phyloP scores from a whole-genome alignment of 1,140 invertebrate species.

The Chrysoperla carnea region DNA sequence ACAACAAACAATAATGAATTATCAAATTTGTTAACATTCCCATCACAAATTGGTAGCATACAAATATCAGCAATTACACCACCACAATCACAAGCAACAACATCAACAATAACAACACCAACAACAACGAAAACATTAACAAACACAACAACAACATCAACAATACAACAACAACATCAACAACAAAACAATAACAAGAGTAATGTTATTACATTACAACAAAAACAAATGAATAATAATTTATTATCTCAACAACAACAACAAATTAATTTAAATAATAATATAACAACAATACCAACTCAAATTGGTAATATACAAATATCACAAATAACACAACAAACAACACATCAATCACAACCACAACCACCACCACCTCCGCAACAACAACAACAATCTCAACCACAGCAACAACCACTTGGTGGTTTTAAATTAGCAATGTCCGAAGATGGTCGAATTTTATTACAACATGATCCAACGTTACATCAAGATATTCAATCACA shows the following conservation, averaged over 20 bases:
- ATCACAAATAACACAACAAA: not conserved
- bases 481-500: constrained; percentile 15
- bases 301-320: not conserved
- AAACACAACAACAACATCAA: constrained; percentile 9
- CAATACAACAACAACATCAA: not conserved
- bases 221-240: not conserved
- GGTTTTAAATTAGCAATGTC: constrained; percentile 20
- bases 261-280: not conserved
- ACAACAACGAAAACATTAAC: constrained; percentile 12
- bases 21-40: not conserved
- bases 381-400: not conserved
- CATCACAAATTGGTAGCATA: constrained; percentile 17
- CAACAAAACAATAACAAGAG: not conserved
- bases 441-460: constrained; percentile 19
- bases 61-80: constrained; percentile 13
- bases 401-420: constrained; percentile 5
- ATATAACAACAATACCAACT: not conserved
- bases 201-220: not conserved
- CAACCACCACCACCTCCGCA: not conserved
- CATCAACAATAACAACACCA: not conserved
- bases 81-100: not conserved
- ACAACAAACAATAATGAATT: too few species aligned
- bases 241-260: not conserved
- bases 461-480: constrained; percentile 18
- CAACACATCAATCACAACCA: not conserved